Conservation (phyloP, 2,113 vertebrate species). For the human (Homo sapiens) region DNA sequence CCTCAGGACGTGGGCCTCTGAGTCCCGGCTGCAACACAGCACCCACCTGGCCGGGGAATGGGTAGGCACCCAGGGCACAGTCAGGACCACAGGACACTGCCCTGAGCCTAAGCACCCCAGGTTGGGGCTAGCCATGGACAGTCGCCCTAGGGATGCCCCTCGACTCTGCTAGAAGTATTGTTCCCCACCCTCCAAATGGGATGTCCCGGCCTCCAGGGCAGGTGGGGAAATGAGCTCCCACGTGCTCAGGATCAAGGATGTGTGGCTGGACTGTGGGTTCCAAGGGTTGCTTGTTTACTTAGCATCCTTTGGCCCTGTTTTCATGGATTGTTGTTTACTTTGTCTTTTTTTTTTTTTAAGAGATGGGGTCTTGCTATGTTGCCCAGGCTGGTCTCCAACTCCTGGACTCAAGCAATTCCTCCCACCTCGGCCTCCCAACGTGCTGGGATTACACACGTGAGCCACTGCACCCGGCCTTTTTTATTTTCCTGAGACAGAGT, state of each 20-base stretch:
- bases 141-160: background rate
- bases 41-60: background rate
- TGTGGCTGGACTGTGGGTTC: accelerated
- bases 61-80: background rate
- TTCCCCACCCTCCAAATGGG: too few species aligned
- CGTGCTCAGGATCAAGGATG: accelerated
- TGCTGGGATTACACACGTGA: too few species aligned
- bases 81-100: background rate
- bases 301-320: too few species aligned
- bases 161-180: accelerated
- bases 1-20: background rate
- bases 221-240: background rate
- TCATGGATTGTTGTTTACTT: background rate
- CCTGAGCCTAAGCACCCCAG: background rate
- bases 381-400: too few species aligned
- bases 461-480: too few species aligned
- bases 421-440: too few species aligned
- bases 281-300: background rate
- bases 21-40: background rate
- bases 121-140: background rate
- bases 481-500: too few species aligned
- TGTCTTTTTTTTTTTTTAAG: background rate
- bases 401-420: too few species aligned
- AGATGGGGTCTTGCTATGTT: too few species aligned
- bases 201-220: background rate